Percentiles rank a stretch among this genome's conserved stretches.
These are phyloP conservation scores for Tachina grossa DNA, from an alignment of 2,888 invertebrate species.

Conservation along the genomic window DNA sequence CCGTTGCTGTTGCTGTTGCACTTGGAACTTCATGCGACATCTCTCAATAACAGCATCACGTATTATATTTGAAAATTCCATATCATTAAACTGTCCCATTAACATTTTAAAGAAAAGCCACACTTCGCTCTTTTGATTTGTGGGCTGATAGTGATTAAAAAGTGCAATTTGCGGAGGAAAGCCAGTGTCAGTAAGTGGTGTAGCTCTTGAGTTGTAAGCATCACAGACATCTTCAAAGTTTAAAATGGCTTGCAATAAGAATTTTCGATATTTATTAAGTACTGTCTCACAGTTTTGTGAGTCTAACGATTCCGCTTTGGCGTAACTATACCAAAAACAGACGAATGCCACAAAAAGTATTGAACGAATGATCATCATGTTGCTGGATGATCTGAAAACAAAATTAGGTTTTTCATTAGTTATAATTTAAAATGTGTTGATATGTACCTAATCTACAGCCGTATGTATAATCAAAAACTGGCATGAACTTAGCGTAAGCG, in stretches of 20 bases:
- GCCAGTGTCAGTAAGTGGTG: not conserved
- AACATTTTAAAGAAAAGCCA: constrained; percentile 81
- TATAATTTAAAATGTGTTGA: not conserved
- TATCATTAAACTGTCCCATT: constrained; percentile 81
- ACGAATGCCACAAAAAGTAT: constrained; percentile 42
- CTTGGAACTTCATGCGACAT: constrained; percentile 78
- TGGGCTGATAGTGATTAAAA: constrained; percentile 77
- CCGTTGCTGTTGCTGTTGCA: constrained; percentile 74
- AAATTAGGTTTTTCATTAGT: not conserved
- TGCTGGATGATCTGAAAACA: constrained; percentile 4
- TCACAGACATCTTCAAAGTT: constrained; percentile 82
- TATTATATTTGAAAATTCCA: constrained; percentile 79
- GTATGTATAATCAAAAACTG: no score
- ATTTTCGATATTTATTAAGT: constrained; percentile 79
- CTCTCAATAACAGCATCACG: constrained; percentile 79
- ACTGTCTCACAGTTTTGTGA: constrained; percentile 79
- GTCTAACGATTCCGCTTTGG: constrained; percentile 63
- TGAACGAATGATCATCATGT: constrained; percentile 54
- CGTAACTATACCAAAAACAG: constrained; percentile 50
- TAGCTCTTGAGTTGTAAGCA: constrained; percentile 75
- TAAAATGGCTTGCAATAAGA: constrained; percentile 79
- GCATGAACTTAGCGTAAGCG: no score
- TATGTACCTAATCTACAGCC: no score
- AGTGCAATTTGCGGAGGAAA: constrained; percentile 62
- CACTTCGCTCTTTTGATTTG: constrained; percentile 77